A percentile compares a stretch with the other conserved stretches of the same genome.
Evolutionary conservation across 2,888 invertebrate genomes (phyloP).

Genomic region (Parochlus steinenii): DNA sequence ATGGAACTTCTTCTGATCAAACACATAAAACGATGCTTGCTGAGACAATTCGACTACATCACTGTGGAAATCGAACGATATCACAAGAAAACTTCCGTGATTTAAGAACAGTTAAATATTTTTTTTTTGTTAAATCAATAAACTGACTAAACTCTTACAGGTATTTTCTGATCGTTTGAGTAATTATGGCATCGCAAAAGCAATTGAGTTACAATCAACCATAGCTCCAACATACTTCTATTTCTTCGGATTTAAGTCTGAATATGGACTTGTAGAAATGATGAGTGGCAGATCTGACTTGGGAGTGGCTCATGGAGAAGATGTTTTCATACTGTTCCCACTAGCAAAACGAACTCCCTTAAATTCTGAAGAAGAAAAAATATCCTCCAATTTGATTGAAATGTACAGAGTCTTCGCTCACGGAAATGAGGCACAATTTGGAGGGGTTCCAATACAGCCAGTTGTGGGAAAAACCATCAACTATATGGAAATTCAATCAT

Average conservation of each 20-base stretch:
- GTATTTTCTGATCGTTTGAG: conserved; percentile 51
- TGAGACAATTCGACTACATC: conserved; percentile 36
- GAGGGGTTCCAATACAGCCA: too few relatives aligned
- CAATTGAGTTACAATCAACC: conserved; percentile 40
- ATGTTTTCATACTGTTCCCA: conserved; percentile 36
- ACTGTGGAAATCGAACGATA: conserved; percentile 36
- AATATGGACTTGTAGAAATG: conserved; percentile 37
- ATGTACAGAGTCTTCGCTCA: conserved; percentile 37
- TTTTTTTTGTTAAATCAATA: too few relatives aligned
- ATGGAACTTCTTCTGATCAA: conserved; percentile 35
- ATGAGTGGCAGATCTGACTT: conserved; percentile 35
- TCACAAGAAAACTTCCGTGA: conserved; percentile 33
- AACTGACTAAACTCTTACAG: too few relatives aligned
- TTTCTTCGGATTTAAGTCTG: conserved; percentile 43
- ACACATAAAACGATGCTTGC: conserved; percentile 31
- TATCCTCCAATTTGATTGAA: conserved; percentile 35
- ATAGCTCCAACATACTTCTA: conserved; percentile 46
- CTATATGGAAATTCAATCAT: conserved; percentile 4
- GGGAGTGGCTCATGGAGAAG: conserved; percentile 51
- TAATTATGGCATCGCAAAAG: conserved; percentile 37
- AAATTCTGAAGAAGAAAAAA: conserved; percentile 32
- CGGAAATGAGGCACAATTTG: not conserved
- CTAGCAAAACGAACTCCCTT: conserved; percentile 23
- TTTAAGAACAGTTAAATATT: too few relatives aligned
- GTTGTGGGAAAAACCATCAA: not conserved